These are phyloP conservation scores for Pseudochaenichthys georgianus DNA, from an alignment of 2,797 vertebrate genomes.

Conservation along the genomic window DNA sequence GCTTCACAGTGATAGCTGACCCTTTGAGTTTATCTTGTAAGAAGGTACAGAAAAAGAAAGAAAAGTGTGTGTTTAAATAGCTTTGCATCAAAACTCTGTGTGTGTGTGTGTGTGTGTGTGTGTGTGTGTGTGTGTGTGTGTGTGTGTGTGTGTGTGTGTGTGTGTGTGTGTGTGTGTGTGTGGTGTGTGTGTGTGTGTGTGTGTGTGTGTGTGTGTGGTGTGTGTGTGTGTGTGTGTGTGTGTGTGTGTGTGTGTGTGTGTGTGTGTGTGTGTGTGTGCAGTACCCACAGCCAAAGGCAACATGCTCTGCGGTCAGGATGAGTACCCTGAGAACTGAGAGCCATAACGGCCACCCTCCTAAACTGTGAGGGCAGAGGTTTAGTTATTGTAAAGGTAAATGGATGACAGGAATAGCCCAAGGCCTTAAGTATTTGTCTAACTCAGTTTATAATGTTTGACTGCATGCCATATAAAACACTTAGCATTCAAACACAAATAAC, in stretches of 20 bases:
- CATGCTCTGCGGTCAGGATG: slow-evolving; percentile 5
- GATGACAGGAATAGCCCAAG: slow-evolving; percentile 23
- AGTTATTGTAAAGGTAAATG: slow-evolving; percentile 45
- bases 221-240: too few species aligned
- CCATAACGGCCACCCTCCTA: slow-evolving; percentile 19
- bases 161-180: too few species aligned
- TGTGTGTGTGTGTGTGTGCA: neutral
- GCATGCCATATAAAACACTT: slow-evolving; percentile 27
- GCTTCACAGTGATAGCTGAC: neutral
- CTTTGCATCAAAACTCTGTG: neutral
- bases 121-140: too few species aligned
- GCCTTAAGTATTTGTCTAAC: slow-evolving; percentile 13
- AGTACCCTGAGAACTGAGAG: slow-evolving; percentile 6
- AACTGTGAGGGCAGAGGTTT: slow-evolving; percentile 29
- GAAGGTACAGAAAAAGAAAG: neutral
- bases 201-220: too few species aligned
- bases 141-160: too few species aligned
- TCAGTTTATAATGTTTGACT: slow-evolving; percentile 40
- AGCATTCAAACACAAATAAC: slow-evolving; percentile 7
- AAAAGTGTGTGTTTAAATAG: slow-evolving; percentile 6
- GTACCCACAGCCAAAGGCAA: slow-evolving; percentile 20
- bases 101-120: neutral
- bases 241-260: too few species aligned
- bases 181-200: too few species aligned
- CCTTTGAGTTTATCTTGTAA: neutral